Percentiles rank a stretch among this genome's conserved stretches.
These are phyloP conservation scores for Cryptotis parvus DNA, from an alignment of 2,113 vertebrate genomes.

Conservation along the genomic window DNA sequence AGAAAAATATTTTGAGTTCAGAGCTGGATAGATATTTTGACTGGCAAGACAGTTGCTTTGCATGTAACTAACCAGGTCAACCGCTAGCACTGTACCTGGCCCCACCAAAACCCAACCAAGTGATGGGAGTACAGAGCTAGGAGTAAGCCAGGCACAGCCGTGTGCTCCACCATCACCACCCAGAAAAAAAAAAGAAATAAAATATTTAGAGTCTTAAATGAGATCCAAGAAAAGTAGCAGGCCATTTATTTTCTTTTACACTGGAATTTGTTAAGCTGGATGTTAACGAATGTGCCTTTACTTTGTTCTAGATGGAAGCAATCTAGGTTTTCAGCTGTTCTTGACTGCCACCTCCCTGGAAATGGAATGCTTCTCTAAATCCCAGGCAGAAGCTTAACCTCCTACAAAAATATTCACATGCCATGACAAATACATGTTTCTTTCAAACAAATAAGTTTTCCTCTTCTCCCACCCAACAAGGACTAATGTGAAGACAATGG, in stretches of 20 bases:
- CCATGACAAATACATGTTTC: neutral
- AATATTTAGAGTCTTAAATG: slow-evolving; percentile 5
- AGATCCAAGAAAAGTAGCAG: slow-evolving; percentile 47
- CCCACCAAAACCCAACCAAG: too few relatives aligned
- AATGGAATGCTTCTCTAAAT: neutral
- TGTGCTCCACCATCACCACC: too few relatives aligned
- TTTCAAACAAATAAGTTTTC: neutral
- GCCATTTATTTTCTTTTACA: slow-evolving; percentile 24
- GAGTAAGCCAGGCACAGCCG: too few relatives aligned
- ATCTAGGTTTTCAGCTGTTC: slow-evolving; percentile 57
- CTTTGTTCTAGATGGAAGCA: neutral
- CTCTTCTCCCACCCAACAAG: neutral
- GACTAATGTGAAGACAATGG: neutral
- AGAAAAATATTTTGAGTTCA: neutral
- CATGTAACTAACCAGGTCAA: too few relatives aligned
- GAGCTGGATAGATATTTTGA: too few relatives aligned
- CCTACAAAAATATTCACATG: neutral
- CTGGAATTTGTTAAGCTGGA: slow-evolving; percentile 48
- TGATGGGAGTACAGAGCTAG: too few relatives aligned
- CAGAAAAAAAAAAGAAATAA: too few relatives aligned
- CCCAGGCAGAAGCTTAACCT: neutral
- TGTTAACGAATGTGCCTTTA: neutral
- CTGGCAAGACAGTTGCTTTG: too few relatives aligned
- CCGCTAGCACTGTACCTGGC: too few relatives aligned
- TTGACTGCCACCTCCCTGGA: slow-evolving; percentile 86